Base-by-base conservation (phyloP, 2,888 invertebrate genomes). In the Brachynemurus nebulosus region DNA sequence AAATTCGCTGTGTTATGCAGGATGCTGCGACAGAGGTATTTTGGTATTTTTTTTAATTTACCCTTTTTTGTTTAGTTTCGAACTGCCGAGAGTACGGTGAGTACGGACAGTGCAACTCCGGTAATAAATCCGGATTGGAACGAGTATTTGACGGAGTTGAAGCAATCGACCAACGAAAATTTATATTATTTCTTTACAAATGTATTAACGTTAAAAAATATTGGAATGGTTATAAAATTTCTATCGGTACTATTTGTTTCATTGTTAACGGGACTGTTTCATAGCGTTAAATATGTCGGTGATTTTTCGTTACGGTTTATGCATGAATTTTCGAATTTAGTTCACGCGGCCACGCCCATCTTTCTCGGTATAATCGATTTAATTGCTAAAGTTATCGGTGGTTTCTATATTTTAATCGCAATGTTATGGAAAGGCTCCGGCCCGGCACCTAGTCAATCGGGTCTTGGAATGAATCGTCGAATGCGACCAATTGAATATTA, bases 371-470 rank as follows among this genome's bases (percentile, higher is more conserved):
- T 72, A 14, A 61, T 79, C 45, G 76, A 78, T 53, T 67, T 76
- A 47, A 55, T 73, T 4, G 69, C 69, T 53, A 77, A 74, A 60
- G 68, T 73, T 52, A 62, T 78, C 50, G 77, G 76, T 38, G 79
- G 75, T 0, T 69, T 78, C 56, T 78, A 72, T 54, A 70, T 76
- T 47, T 60, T 79, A 42, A 49, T 79, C 38, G 71, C 75, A 17
- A 73, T 76, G 71, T 60, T 79, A 23, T 77, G 75, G 63, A 49
- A 56, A 38, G 58, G 59, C n/a, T 9, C 30, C n/a, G n/a, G n/a
- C n/a, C 30, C 30, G n/a, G n/a, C 30, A 30, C 30, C 30, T n/a
- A 30, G n/a, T 12, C 30, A 14, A 30, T 14, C 30, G n/a, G 7
- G n/a, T 30, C n/a, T n/a, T n/a, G n/a, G n/a, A n/a, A n/a, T n/a